Evolutionary conservation across 2,888 invertebrate species (phyloP), one percentile per base, ranked within the genome.

Genomic region (Rhingia campestris): DNA sequence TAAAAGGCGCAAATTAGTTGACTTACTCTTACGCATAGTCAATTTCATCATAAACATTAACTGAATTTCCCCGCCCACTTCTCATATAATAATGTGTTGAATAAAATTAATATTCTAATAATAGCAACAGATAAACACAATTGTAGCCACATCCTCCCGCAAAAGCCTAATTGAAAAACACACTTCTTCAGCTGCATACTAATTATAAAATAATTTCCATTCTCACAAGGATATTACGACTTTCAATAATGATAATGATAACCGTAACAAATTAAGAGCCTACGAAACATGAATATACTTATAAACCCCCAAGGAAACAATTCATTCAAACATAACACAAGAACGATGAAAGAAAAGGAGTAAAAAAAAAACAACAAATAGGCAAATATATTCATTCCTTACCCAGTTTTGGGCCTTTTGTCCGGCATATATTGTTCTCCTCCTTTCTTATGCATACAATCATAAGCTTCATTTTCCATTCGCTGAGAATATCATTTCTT

Each of bases 381-480:
- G 39, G 63, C 45, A 66, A 72, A 33, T 64, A 72, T 66, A 59
- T 75, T 53, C 58, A 69, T 66, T 70, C n/a, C 56, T 76, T 72
- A 72, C 59, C 70, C 64, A 72, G 54, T 67, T 81, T 66, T 76
- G 59, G 61, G 72, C 56, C 72, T 72, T 75, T 73, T 77, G 77
- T 77, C 45, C 53, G 47, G 70, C 14, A 49, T 53, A 43, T 54
- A 64, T 56, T 73, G 70, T 63, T 12, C 66, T 61, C 61, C 45
- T 53, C 67, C 61, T 61, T 72, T 70, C 39, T 41, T 49, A 49
- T 67, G 76, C 64, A 59, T 81, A 66, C 59, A 72, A 72, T 81
- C 64, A 76, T 76, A 76, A 75, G 76, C 81, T 72, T 81, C 66
- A 76, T 81, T 74, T 81, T 75, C 63, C 58, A 75, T 76, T 72